phyloP scores from a whole-genome alignment of 2,888 invertebrate species.

The Heteromurus nitidus region DNA sequence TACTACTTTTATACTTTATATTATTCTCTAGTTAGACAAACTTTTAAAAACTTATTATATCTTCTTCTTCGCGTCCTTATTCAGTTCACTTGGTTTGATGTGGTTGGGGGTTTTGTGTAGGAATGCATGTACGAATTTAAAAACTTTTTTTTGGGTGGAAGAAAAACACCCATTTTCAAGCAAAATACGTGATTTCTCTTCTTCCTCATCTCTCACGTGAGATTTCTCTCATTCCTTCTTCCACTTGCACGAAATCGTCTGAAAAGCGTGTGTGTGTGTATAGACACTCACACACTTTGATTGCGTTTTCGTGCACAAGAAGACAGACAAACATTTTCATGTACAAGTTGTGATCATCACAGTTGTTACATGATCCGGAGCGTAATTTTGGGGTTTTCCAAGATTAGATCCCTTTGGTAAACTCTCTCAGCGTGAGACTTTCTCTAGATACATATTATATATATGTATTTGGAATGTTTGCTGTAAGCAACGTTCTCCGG shows the following conservation, averaged over 20 bases:
- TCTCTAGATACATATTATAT: not conserved
- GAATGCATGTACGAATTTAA: not conserved
- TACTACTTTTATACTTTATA: constrained; percentile 3
- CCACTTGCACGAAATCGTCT: too few relatives aligned
- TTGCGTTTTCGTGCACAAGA: not conserved
- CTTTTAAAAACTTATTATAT: constrained; percentile 13
- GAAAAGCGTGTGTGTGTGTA: too few relatives aligned
- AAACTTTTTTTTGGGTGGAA: constrained; percentile 35
- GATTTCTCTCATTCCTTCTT: too few relatives aligned
- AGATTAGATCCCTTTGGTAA: constrained; percentile 43
- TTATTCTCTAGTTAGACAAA: constrained; percentile 17
- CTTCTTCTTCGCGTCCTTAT: not conserved
- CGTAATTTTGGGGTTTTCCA: constrained; percentile 52
- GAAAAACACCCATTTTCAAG: not conserved
- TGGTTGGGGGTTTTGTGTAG: not conserved
- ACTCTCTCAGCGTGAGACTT: constrained; percentile 28
- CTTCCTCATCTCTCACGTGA: not conserved
- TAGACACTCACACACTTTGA: too few relatives aligned
- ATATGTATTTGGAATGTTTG: constrained; percentile 1
- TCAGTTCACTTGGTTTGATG: not conserved
- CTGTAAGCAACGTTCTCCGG: constrained; percentile 1
- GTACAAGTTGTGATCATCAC: constrained; percentile 7
- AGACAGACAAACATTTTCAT: not conserved
- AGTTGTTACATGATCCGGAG: constrained; percentile 47
- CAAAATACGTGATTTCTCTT: not conserved